Evolutionary conservation across 2,888 invertebrate genomes (phyloP).

Genomic region (Scotopteryx bipunctaria): DNA sequence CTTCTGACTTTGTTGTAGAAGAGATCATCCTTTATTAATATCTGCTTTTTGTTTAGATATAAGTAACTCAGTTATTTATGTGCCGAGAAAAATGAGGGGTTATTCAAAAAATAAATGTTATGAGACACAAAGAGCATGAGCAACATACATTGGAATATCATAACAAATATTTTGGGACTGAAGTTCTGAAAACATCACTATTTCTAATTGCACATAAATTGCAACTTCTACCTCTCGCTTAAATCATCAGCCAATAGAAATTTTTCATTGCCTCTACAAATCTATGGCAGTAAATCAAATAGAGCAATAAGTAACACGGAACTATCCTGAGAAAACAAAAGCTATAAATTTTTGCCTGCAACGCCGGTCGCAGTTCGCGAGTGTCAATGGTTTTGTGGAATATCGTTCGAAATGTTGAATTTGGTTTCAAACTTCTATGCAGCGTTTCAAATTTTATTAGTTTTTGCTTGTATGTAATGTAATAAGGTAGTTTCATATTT

Average conservation of each 20-base stretch:
- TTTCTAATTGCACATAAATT: constrained; percentile 29
- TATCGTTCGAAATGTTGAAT: constrained; percentile 15
- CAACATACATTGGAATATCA: too few species aligned
- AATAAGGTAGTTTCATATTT: too few species aligned
- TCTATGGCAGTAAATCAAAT: constrained; percentile 41
- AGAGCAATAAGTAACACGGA: constrained; percentile 47
- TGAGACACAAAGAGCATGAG: too few species aligned
- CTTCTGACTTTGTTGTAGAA: too few species aligned
- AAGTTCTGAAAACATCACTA: background rate
- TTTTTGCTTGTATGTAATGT: too few species aligned
- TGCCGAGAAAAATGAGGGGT: too few species aligned
- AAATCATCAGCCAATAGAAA: constrained; percentile 29
- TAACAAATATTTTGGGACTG: background rate
- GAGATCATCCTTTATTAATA: too few species aligned
- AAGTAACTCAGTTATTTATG: too few species aligned
- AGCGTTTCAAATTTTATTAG: too few species aligned
- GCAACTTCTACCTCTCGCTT: constrained; percentile 10
- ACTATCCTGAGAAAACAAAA: constrained; percentile 72
- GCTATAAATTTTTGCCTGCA: constrained; percentile 72
- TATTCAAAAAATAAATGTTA: too few species aligned
- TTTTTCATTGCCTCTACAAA: constrained; percentile 31
- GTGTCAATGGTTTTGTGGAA: constrained; percentile 72
- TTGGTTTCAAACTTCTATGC: constrained; percentile 3
- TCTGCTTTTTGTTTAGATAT: too few species aligned
- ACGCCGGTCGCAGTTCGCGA: constrained; percentile 53